Evolutionary conservation across 2,113 vertebrate genomes (phyloP).

Genomic region (Pholis gunnellus): DNA sequence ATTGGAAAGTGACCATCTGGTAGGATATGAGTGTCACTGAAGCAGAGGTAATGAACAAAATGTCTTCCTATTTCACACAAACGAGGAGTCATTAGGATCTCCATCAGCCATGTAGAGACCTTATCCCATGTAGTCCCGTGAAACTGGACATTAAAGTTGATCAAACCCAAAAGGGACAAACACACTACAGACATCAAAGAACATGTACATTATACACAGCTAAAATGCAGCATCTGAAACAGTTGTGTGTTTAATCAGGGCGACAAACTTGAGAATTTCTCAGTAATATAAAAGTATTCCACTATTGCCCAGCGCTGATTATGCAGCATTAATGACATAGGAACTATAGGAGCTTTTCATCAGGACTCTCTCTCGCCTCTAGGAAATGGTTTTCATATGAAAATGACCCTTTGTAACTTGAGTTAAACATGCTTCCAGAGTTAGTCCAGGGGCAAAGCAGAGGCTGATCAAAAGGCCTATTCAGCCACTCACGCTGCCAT

Average conservation of each 20-base stretch:
- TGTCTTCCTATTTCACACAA: slow-evolving; percentile 79
- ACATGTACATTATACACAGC: not conserved
- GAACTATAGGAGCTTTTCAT: slow-evolving; percentile 43
- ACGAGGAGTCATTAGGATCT: slow-evolving; percentile 80
- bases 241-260: not conserved
- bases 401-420: slow-evolving; percentile 69
- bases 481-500: slow-evolving; percentile 70
- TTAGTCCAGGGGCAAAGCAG: slow-evolving; percentile 53
- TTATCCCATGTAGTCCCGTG: slow-evolving; percentile 44
- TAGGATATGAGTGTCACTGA: slow-evolving; percentile 82
- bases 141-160: slow-evolving; percentile 54
- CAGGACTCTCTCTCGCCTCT: slow-evolving; percentile 34
- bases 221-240: slow-evolving; percentile 11
- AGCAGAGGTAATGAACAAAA: slow-evolving; percentile 88
- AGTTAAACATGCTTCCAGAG: slow-evolving; percentile 68
- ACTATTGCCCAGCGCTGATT: not conserved
- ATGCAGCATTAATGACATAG: slow-evolving; percentile 14
- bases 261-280: slow-evolving; percentile 25
- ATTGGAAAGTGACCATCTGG: slow-evolving; percentile 94
- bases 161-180: slow-evolving; percentile 32
- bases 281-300: slow-evolving; percentile 1
- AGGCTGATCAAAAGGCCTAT: slow-evolving; percentile 78
- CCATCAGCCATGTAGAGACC: slow-evolving; percentile 68
- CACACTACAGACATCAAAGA: slow-evolving; percentile 3
- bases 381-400: slow-evolving; percentile 70